These are phyloP conservation scores for Strigamia maritima DNA, from an alignment of 2,888 invertebrate genomes.

Conservation along the genomic window DNA sequence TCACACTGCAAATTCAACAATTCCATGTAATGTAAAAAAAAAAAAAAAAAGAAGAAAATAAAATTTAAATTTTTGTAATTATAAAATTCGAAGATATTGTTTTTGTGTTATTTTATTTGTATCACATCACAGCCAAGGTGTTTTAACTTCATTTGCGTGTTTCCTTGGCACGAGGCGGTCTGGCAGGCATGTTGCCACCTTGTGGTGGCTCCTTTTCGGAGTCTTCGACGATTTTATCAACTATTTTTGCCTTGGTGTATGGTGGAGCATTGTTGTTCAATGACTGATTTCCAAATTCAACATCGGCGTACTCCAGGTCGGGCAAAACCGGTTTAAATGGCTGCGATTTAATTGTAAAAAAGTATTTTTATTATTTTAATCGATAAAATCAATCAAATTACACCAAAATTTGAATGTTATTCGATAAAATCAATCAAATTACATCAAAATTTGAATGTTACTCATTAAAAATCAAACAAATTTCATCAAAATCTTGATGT, in stretches of 20 bases:
- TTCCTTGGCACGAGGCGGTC: slow-evolving; percentile 20
- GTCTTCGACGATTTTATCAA: slow-evolving; percentile 22
- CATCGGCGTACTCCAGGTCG: slow-evolving; percentile 85
- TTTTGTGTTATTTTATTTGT: neutral
- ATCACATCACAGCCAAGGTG: neutral
- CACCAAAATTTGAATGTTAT: neutral
- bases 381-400: neutral
- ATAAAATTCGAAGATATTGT: neutral
- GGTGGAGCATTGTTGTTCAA: slow-evolving; percentile 31
- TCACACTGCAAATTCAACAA: too few species aligned
- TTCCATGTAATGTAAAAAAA: neutral
- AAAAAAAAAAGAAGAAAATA: neutral
- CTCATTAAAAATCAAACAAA: too few species aligned
- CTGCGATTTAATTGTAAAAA: slow-evolving; percentile 55
- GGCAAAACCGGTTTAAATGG: slow-evolving; percentile 72
- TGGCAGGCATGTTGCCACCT: neutral
- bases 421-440: neutral
- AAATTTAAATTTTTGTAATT: neutral
- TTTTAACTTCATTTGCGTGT: neutral
- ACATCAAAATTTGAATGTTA: neutral
- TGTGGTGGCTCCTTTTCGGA: slow-evolving; percentile 25
- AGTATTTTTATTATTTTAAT: too few species aligned
- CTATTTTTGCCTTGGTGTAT: slow-evolving; percentile 28
- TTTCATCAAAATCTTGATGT: too few species aligned
- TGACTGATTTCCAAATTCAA: slow-evolving; percentile 59